Percentiles rank a stretch among this genome's conserved stretches.
Evolutionary conservation across 2,888 invertebrate genomes (phyloP).

Genomic region (Plebejus argus): DNA sequence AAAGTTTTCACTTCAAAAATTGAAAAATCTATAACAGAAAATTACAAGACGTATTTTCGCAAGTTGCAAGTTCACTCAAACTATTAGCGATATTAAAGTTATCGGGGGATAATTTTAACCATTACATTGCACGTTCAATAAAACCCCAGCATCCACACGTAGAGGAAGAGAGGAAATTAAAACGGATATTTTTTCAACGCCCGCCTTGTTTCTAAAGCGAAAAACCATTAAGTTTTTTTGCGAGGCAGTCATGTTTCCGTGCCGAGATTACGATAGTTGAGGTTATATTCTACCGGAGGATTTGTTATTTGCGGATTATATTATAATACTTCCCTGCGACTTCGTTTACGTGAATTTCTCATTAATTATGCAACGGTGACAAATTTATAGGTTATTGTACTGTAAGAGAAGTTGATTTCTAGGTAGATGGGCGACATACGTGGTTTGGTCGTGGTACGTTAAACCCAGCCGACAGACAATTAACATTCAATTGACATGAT

Average conservation of each 20-base stretch:
- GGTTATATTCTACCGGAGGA: slow-evolving; percentile 12
- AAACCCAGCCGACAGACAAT: too few species aligned
- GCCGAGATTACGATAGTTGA: slow-evolving; percentile 33
- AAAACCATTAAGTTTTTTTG: slow-evolving; percentile 35
- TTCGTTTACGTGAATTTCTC: background rate
- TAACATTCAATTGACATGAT: too few species aligned
- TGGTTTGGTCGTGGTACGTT: too few species aligned
- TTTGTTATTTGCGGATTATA: slow-evolving; percentile 10
- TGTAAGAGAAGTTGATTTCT: background rate
- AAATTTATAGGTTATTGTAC: background rate
- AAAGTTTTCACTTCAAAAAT: background rate
- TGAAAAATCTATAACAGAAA: background rate
- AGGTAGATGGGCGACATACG: too few species aligned
- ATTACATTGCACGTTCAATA: slow-evolving; percentile 37
- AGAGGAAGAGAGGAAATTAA: slow-evolving; percentile 49
- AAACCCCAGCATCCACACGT: slow-evolving; percentile 41
- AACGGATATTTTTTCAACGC: slow-evolving; percentile 49
- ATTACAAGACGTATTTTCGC: background rate
- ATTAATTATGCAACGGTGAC: background rate
- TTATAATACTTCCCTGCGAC: background rate
- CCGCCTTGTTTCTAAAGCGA: slow-evolving; percentile 45
- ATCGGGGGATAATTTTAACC: slow-evolving; percentile 31
- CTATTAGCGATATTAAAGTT: slow-evolving; percentile 31
- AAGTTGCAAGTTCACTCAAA: slow-evolving; percentile 17
- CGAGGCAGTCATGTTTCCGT: slow-evolving; percentile 28